Evolutionary conservation across 2,888 invertebrate species (phyloP), one percentile per base, ranked within the genome.

Genomic region (Drosophila melanosoma): DNA sequence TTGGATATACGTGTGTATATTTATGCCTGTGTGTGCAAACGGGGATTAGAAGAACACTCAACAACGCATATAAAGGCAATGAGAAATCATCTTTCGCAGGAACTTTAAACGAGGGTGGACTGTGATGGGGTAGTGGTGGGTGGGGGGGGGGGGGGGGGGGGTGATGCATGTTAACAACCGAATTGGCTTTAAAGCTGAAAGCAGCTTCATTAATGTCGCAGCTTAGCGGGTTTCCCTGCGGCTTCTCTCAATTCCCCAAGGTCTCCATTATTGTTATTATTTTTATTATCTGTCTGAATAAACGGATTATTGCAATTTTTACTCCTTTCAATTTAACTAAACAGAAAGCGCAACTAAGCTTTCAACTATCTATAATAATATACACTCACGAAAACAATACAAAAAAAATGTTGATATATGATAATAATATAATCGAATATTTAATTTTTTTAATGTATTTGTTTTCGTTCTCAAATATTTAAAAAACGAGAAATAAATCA

Each of bases 231-330:
- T 79, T 86, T 86, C 68, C 45, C 60, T 64, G 20, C 32, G 76
- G 66, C 58, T 79, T 59, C 23, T 45, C 45, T 23, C 56, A 62
- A 87, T 65, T 83, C 79, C 89, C 84, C 57, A 69, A 32, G 75
- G 76, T 33, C 36, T 59, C 58, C 51, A 45, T 60, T 60, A 40
- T 72, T 75, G 71, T 83, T 45, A 45, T 23, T 23, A 45, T 23
- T 45, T 23, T 45, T 45, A 45, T 23, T 45, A 45, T 45, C 15
- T 45, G 26, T 72, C 40, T 64, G 49, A 64, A 67, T 76, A 86
- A 79, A 79, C 79, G 69, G 87, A 89, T 84, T 89, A 86, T 56
- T 45, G 3, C 45, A 38, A 7, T 20, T 45, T 7, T 20, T 1
- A 45, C 45, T 45, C 23, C 45, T 45, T 23, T 45, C 15, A 45